A percentile compares a stretch with the other conserved stretches of the same genome.
Evolutionary conservation across 2,113 vertebrate genomes (phyloP).

Genomic region (Glareola pratincola): DNA sequence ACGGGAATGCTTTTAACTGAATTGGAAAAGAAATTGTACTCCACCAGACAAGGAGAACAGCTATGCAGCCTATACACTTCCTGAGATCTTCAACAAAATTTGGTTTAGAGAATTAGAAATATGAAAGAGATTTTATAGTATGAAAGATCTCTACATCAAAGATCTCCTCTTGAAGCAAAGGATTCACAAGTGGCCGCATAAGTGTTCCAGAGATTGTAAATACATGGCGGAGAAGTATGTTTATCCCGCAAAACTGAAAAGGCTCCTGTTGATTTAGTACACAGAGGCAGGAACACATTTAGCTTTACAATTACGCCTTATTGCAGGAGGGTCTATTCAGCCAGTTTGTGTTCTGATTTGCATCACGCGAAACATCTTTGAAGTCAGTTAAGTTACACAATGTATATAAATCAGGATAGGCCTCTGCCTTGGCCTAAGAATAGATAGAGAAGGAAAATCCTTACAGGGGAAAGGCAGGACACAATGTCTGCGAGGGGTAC

Average conservation of each 20-base stretch:
- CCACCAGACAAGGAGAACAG: background rate
- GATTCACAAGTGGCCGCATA: background rate
- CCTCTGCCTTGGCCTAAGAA: background rate
- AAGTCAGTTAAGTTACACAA: slow-evolving; percentile 2
- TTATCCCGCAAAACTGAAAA: slow-evolving; percentile 13
- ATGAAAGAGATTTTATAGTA: background rate
- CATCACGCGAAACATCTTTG: background rate
- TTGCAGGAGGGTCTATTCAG: background rate
- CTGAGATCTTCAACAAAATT: background rate
- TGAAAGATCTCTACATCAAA: background rate
- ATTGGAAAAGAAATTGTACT: background rate
- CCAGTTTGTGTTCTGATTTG: background rate
- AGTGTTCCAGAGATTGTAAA: background rate
- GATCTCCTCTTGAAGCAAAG: background rate
- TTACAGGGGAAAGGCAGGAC: slow-evolving; percentile 1
- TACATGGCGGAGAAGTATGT: background rate
- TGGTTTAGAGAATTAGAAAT: background rate
- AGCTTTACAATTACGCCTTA: background rate
- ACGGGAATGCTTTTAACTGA: background rate
- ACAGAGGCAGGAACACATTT: background rate
- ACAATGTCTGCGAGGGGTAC: background rate
- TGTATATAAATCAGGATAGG: background rate
- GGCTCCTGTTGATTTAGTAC: background rate
- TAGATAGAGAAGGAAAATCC: slow-evolving; percentile 10
- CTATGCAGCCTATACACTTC: background rate